Evolutionary conservation across 1,140 invertebrate genomes (phyloP), one percentile per base, ranked within the genome.

Genomic region (Drosophila eugracilis): DNA sequence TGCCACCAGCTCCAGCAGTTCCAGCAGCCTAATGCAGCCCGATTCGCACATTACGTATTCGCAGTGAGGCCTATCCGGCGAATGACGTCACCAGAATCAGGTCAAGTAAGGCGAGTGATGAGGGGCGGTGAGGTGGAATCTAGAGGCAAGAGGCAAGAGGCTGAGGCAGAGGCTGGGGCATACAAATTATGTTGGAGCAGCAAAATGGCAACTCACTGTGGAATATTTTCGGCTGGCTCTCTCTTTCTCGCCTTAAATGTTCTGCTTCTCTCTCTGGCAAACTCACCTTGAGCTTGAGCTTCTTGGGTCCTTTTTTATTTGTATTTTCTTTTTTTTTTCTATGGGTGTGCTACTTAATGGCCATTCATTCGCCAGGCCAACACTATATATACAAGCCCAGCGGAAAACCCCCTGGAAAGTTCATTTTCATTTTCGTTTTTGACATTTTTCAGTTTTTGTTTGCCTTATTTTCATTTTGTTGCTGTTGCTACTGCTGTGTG

Each of bases 31-130:
- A 69, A 55, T 70, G 66, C 66, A 69, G 32, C 19, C 63, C 63
- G 55, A 62, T 73, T 73, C 69, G 47, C 70, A 73, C 39, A 73
- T 73, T 73, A 50, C 70, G 70, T 73, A 74, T 67, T 58, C 54
- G 66, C 66, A 63, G 49, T 54, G 54, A 39, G 66, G 55, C 75
- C 70, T 42, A 42, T 26, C 37, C 60, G 49, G 72, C 44, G 78
- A 80, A 74, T 85, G 81, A 85, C 81, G 81, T 85, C 81, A 85
- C 81, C 55, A 34, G 66, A 85, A 85, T 85, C 81, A 85, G 81
- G 81, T 85, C 80, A 85, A 74, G 69, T 57, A 41, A n/a, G n/a
- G n/a, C n/a, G n/a, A n/a, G n/a, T n/a, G n/a, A n/a, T n/a, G n/a
- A n/a, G n/a, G 39, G 19, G 41, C 28, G 45, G 12, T 1, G 3